Conservation (phyloP, 2,888 invertebrate species). For the Archips crataeganus region DNA sequence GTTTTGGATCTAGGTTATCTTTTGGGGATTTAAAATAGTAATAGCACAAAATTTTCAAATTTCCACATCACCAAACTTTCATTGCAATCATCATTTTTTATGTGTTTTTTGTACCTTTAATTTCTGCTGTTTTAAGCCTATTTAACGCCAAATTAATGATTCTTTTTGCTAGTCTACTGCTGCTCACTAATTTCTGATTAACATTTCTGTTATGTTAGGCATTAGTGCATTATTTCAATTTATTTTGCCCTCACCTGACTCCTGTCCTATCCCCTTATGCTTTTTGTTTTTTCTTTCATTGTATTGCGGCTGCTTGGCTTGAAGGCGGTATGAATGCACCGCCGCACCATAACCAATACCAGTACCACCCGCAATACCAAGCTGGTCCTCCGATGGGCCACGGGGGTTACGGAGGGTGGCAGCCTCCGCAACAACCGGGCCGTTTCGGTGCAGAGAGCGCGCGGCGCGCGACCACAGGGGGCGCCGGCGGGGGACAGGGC, state of each 20-base stretch:
- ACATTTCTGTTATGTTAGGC: constrained; percentile 55
- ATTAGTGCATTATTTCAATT: constrained; percentile 67
- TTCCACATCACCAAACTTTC: constrained; percentile 67
- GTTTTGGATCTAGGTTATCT: constrained; percentile 76
- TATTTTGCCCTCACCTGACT: constrained; percentile 67
- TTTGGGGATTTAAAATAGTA: constrained; percentile 72
- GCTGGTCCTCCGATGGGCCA: constrained; percentile 68
- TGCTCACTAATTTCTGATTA: constrained; percentile 65
- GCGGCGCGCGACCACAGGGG: constrained; percentile 63
- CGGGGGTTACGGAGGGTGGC: constrained; percentile 60
- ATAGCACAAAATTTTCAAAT: constrained; percentile 68
- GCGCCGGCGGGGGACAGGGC: constrained; percentile 52
- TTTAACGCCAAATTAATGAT: constrained; percentile 58
- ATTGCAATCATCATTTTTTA: constrained; percentile 60
- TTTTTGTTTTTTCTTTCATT: constrained; percentile 85
- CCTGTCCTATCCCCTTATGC: constrained; percentile 80
- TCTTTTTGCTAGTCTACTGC: constrained; percentile 60
- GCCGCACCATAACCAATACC: constrained; percentile 84
- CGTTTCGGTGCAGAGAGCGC: constrained; percentile 85
- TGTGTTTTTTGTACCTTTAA: constrained; percentile 52
- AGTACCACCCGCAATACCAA: constrained; percentile 83
- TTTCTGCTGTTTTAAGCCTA: constrained; percentile 68
- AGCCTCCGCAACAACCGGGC: constrained; percentile 70
- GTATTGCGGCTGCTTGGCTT: constrained; percentile 85
- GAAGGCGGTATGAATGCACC: constrained; percentile 86